Percentiles rank a stretch among this genome's conserved stretches.
Evolutionary conservation across 2,113 vertebrate species (phyloP).

Genomic region (Casuarius casuarius): DNA sequence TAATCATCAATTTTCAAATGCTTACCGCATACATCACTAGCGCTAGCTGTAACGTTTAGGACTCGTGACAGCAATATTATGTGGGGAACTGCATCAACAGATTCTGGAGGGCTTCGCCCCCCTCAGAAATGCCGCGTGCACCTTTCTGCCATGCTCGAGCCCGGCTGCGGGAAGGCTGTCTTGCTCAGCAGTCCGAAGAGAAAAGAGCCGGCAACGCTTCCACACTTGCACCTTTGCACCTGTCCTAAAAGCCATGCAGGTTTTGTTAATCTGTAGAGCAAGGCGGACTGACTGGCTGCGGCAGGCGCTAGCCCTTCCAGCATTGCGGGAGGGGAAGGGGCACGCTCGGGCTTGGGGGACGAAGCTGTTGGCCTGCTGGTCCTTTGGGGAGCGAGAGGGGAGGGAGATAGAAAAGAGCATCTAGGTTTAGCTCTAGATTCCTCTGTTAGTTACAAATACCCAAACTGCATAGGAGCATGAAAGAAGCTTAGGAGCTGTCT

Average conservation of each 20-base stretch:
- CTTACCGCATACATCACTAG: not conserved
- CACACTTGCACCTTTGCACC: not conserved
- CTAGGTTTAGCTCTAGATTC: not conserved
- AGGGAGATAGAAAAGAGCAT: not conserved
- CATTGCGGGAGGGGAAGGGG: not conserved
- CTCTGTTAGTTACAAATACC: not conserved
- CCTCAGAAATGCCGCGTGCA: fast-evolving
- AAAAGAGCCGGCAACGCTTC: not conserved
- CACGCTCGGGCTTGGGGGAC: not conserved
- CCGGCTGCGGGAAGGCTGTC: fast-evolving
- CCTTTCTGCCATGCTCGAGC: not conserved
- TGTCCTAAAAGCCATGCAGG: fast-evolving
- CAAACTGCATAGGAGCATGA: not conserved
- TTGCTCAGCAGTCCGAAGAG: not conserved
- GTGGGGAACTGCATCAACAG: not conserved
- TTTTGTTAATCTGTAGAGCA: not conserved
- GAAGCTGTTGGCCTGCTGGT: not conserved
- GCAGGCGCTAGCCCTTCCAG: fast-evolving
- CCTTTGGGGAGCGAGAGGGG: not conserved
- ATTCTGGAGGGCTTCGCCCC: not conserved
- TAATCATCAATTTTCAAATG: constrained; percentile 43
- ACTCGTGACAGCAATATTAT: fast-evolving
- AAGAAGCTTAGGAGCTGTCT: not conserved
- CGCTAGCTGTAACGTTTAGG: not conserved
- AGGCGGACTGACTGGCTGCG: not conserved